These are phyloP conservation scores for Hycleus phaleratus DNA, from an alignment of 1,140 invertebrate species.

Conservation along the genomic window DNA sequence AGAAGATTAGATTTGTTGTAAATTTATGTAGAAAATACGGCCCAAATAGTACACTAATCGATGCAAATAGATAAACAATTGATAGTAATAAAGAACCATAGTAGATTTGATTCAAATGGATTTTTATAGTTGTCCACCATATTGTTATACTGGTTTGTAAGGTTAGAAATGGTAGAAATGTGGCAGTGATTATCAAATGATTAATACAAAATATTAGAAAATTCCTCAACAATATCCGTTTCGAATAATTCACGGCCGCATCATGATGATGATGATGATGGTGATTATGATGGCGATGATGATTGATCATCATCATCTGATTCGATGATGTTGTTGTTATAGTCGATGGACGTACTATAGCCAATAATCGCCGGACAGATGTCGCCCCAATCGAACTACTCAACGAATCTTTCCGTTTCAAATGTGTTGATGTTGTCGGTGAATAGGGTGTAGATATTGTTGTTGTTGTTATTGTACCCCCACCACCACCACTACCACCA, in stretches of 20 bases:
- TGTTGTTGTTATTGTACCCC: slow-evolving; percentile 36
- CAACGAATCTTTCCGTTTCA: slow-evolving; percentile 51
- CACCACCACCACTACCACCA: slow-evolving; percentile 28
- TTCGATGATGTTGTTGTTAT: slow-evolving; percentile 37
- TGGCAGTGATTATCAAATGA: slow-evolving; percentile 53
- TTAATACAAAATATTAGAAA: slow-evolving; percentile 50
- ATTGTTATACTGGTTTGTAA: slow-evolving; percentile 48
- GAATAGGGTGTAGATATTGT: slow-evolving; percentile 45
- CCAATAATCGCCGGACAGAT: slow-evolving; percentile 56
- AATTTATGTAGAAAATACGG: slow-evolving; percentile 47
- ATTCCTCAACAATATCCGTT: slow-evolving; percentile 42
- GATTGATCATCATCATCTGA: slow-evolving; percentile 26
- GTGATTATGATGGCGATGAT: too few relatives aligned
- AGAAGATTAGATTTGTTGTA: slow-evolving; percentile 47
- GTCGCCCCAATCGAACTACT: slow-evolving; percentile 60
- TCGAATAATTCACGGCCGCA: slow-evolving; percentile 15
- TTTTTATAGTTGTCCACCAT: slow-evolving; percentile 30
- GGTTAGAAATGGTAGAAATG: slow-evolving; percentile 54
- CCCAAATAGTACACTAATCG: slow-evolving; percentile 47
- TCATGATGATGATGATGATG: too few relatives aligned
- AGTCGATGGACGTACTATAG: slow-evolving; percentile 34
- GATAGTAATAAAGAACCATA: slow-evolving; percentile 50
- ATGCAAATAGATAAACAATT: slow-evolving; percentile 46
- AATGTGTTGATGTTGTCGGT: slow-evolving; percentile 47
- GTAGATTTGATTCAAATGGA: slow-evolving; percentile 37